Evolutionary conservation across 2,113 vertebrate species (phyloP).

Genomic region (Oplegnathus fasciatus): DNA sequence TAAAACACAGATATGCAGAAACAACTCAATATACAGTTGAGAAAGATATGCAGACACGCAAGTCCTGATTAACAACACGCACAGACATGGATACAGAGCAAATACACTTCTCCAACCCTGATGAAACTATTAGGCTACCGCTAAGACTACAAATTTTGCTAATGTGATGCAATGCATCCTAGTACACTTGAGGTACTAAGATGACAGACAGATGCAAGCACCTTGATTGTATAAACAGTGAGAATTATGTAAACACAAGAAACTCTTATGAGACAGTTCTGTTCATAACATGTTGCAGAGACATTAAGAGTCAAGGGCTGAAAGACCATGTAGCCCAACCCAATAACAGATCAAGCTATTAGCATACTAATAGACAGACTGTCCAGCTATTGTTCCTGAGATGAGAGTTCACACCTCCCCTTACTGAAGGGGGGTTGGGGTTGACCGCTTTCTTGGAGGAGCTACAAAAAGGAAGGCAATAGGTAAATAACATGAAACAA

Average conservation of each 20-base stretch:
- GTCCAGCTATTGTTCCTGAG: slow-evolving; percentile 59
- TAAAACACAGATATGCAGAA: slow-evolving; percentile 32
- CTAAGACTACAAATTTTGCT: background rate
- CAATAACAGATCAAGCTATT: slow-evolving; percentile 47
- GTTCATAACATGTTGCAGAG: background rate
- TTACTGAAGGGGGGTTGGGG: slow-evolving; percentile 7
- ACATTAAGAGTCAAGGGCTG: background rate
- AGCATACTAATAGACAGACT: slow-evolving; percentile 70
- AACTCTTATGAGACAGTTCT: background rate
- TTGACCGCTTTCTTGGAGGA: background rate
- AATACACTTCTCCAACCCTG: background rate
- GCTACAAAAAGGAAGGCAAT: background rate
- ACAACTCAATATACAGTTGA: slow-evolving; percentile 15
- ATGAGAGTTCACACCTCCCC: slow-evolving; percentile 55
- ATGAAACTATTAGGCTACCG: background rate
- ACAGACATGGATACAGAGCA: background rate
- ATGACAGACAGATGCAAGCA: background rate
- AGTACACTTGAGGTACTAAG: background rate
- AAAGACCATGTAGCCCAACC: background rate
- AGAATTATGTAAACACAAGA: background rate
- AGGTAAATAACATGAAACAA: slow-evolving; percentile 27
- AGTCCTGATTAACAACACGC: background rate
- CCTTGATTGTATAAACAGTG: slow-evolving; percentile 1
- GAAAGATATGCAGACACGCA: background rate
- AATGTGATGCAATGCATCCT: slow-evolving; percentile 2